phyloP scores from a whole-genome alignment of 2,797 vertebrate genomes.

The Antrozous pallidus region DNA sequence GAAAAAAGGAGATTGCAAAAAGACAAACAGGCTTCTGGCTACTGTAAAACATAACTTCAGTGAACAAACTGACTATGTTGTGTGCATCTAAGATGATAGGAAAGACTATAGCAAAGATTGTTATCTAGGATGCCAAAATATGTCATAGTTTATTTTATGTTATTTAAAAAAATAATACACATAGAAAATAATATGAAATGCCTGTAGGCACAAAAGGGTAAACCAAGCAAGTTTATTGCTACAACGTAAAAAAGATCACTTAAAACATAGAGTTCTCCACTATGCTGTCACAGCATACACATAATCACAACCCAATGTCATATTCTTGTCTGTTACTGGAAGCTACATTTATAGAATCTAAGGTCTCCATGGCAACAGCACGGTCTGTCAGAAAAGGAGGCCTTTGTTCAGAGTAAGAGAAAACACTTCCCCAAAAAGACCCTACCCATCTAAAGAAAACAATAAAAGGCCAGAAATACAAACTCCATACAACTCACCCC shows the following conservation, averaged over 20 bases:
- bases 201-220: conserved; percentile 4
- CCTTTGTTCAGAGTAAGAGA: conserved; percentile 16
- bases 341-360: not conserved
- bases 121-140: conserved; percentile 19
- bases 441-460: not conserved
- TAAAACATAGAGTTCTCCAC: not conserved
- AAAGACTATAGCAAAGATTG: too few species aligned
- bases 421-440: not conserved
- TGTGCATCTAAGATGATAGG: too few species aligned
- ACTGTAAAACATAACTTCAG: not conserved
- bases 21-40: not conserved
- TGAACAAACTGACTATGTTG: not conserved
- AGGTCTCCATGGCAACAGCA: conserved; percentile 36
- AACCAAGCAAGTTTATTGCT: conserved; percentile 44
- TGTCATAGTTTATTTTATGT: conserved; percentile 57
- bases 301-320: not conserved
- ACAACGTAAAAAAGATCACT: conserved; percentile 25
- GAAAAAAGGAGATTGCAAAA: not conserved
- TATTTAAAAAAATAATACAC: not conserved
- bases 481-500: not conserved
- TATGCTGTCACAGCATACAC: not conserved
- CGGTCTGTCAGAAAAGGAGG: not conserved
- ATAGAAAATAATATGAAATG: not conserved
- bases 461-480: not conserved
- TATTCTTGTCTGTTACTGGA: not conserved